A percentile compares a stretch with the other conserved stretches of the same genome.
Evolutionary conservation across 2,888 invertebrate genomes (phyloP).

Genomic region (Drosophila bunnanda): DNA sequence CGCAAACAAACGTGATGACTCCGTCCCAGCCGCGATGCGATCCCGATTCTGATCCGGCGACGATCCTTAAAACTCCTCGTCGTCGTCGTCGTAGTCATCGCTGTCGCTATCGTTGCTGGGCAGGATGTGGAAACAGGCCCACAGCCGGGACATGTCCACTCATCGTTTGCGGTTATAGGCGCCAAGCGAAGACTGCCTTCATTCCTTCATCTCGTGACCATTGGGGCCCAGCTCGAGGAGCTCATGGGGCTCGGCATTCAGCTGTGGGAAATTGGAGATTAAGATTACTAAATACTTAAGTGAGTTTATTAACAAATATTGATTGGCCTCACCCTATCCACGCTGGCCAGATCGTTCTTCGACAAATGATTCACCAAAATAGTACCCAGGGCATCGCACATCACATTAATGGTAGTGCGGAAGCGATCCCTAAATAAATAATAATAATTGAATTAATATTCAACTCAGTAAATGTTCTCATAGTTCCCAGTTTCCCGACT

Average conservation of each 20-base stretch:
- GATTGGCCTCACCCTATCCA: conserved; percentile 85
- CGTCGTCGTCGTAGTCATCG: conserved; percentile 52
- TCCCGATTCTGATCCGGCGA: conserved; percentile 32
- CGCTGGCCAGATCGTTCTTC: conserved; percentile 88
- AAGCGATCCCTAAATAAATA: conserved; percentile 90
- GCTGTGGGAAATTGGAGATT: conserved; percentile 53
- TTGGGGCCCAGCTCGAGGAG: conserved; percentile 87
- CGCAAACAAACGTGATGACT: conserved; percentile 63
- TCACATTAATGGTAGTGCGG: conserved; percentile 95
- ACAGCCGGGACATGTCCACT: conserved; percentile 61
- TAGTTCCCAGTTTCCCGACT: conserved; percentile 83
- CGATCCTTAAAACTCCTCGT: conserved; percentile 46
- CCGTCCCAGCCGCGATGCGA: conserved; percentile 19
- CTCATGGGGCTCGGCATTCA: conserved; percentile 87
- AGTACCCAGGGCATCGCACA: conserved; percentile 97
- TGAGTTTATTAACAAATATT: too few relatives aligned
- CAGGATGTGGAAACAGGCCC: conserved; percentile 58
- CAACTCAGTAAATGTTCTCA: accelerated
- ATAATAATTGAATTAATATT: neutral
- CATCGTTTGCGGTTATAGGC: conserved; percentile 80
- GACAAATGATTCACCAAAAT: conserved; percentile 95
- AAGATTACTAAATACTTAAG: too few relatives aligned
- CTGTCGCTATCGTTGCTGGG: conserved; percentile 56
- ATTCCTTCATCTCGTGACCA: conserved; percentile 84
- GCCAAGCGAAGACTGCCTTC: conserved; percentile 77